phyloP scores from a whole-genome alignment of 2,888 invertebrate species.

The Aleiodes testaceus region DNA sequence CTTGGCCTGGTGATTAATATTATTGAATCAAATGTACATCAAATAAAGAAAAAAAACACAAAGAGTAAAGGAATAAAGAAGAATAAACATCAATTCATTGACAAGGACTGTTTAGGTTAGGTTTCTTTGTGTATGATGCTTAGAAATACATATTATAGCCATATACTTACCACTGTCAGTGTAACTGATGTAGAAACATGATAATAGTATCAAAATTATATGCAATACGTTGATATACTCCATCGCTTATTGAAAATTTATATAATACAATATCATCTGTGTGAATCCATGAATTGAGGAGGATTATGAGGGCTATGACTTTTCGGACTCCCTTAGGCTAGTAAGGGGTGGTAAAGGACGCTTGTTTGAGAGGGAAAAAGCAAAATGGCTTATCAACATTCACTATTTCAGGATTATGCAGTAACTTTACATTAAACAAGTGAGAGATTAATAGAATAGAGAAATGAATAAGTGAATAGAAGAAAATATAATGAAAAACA shows the following conservation, averaged over 20 bases:
- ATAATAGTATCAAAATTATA: constrained; percentile 24
- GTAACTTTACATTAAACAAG: background rate
- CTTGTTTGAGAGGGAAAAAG: background rate
- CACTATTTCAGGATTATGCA: no score
- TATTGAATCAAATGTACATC: constrained; percentile 1
- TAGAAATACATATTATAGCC: no score
- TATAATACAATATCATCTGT: no score
- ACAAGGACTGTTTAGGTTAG: constrained; percentile 12
- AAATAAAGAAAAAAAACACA: background rate
- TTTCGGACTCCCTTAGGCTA: constrained; percentile 7
- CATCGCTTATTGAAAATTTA: background rate
- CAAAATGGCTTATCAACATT: background rate
- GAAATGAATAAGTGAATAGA: background rate
- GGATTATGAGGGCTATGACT: background rate
- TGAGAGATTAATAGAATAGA: background rate
- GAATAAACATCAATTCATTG: background rate
- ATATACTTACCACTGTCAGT: constrained; percentile 20
- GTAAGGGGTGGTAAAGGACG: constrained; percentile 2
- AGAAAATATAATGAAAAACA: background rate
- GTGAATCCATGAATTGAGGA: background rate
- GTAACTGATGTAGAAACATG: constrained; percentile 11
- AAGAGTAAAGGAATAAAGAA: background rate
- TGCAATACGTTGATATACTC: background rate
- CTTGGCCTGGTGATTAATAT: background rate
- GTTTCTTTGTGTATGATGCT: constrained; percentile 12